Evolutionary conservation across 2,797 vertebrate genomes (phyloP), one percentile per base, ranked within the genome.

Genomic region (Xiphorhynchus erythropygius): DNA sequence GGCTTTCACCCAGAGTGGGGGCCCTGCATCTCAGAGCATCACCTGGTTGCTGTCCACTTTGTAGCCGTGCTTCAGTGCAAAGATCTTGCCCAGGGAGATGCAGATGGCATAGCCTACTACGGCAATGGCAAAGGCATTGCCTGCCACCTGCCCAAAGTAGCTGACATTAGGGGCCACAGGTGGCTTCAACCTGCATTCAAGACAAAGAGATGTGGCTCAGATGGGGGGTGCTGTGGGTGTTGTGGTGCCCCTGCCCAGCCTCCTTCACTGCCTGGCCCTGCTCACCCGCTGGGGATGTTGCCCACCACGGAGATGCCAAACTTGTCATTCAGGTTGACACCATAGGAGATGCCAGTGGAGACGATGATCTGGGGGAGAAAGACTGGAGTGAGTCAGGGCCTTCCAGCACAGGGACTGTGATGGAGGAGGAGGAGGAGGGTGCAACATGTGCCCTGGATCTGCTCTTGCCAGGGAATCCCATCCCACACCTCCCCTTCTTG

Each of bases 31-130:
- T 64, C 4, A 2, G 75, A 75, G 64, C 68, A 95, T 97, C 88
- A 98, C 98, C 98, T 99, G 99, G 97, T 99, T 99, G 97, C 99
- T 99, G 97, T 99, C 98, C 93, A 99, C 99, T 74, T 98, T 99
- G 98, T 99, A 99, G 88, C 99, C 99, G 5, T 99, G 99, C 95
- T 99, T 99, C 25, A 99, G 97, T 25, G 99, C 99, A 47, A 99
- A 99, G 96, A 98, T 99, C 96, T 99, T 98, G 56, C 99, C 99
- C 76, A 99, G 96, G 2, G 99, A 99, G 96, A 99, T 99, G 93
- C 98, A 98, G n/a, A 99, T 99, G 90, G 99, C 99, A 0, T 99
- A 99, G 37, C 99, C 99, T 16, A 99, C 99, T 75, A 99, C 98
- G 0, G 99, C 97, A 12, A 99, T 98, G 91, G 99, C 98, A 6